Base-by-base conservation (phyloP, 2,113 vertebrate species). In the Vulpes vulpes region DNA sequence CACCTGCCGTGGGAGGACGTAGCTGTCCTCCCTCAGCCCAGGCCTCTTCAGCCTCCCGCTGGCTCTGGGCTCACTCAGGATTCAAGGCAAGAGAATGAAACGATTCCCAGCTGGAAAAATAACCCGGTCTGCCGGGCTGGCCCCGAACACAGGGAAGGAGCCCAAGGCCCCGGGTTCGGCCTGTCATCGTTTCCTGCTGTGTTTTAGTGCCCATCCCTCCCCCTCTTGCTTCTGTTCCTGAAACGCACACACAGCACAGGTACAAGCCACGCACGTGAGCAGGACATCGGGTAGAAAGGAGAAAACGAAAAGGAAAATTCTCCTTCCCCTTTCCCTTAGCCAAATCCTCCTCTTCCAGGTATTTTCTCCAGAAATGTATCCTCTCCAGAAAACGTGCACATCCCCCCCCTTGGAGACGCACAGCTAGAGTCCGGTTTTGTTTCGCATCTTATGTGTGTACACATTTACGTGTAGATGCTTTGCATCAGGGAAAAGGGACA, bases 41-140 rank as follows among this genome's bases (percentile, higher is more conserved):
- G 85, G 74, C 60, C 96, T 83, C 79, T 78, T 80, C 91, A 82
- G 93, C 91, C 96, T 97, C 93, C 89, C 65, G 62, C 95, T 94
- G 69, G 82, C 59, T 95, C 79, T 49, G 32, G 90, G 78, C 55
- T 96, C 69, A 25, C 85, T 71, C 38, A 71, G 92, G 80, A 95
- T 69, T 95, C 96, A 91, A 87, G 96, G 83, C 27, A 89, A 93
- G 74, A 79, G 74, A 95, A 55, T 79, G 86, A 97, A 98, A 98
- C 98, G 94, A 97, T 95, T 97, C 60, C 97, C 98, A 98, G 98
- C 97, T 98, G 98, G 96, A 98, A 98, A 97, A 99, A 98, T 95
- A 98, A n/a, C 55, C 49, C 4, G 8, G 96, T 97, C 83, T 95
- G 71, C 91, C 82, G 76, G 92, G 76, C 55, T 98, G 95, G 79